A percentile compares a stretch with the other conserved stretches of the same genome.
Conservation (phyloP, 2,113 vertebrate species). For the Gasterosteus aculeatus region DNA sequence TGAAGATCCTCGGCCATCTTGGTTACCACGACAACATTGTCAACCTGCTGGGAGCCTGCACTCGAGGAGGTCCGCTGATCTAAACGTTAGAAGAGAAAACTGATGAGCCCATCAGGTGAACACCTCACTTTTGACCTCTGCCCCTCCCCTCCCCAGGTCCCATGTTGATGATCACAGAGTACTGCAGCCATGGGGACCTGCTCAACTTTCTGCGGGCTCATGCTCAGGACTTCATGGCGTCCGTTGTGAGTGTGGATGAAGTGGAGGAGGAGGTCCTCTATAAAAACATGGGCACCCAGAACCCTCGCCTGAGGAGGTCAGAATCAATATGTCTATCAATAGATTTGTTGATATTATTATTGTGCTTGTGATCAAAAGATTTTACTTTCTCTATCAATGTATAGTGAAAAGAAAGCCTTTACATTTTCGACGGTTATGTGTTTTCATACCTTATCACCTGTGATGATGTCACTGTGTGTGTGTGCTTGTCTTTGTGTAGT, state of each 20-base stretch:
- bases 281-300: slow-evolving; percentile 82
- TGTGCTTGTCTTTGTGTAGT: slow-evolving; percentile 65
- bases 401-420: too few relatives aligned
- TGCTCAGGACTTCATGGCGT: slow-evolving; percentile 82
- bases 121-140: background rate
- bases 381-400: too few relatives aligned
- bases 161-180: slow-evolving; percentile 96
- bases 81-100: background rate
- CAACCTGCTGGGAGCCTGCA: slow-evolving; percentile 96
- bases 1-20: slow-evolving; percentile 97
- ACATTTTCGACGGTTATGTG: background rate
- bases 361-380: too few relatives aligned
- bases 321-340: background rate
- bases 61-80: slow-evolving; percentile 82
- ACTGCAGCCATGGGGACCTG: slow-evolving; percentile 93
- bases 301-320: slow-evolving; percentile 57
- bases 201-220: slow-evolving; percentile 91
- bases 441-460: background rate
- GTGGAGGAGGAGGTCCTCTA: slow-evolving; percentile 79
- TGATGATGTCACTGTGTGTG: slow-evolving; percentile 16
- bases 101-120: background rate
- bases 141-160: slow-evolving; percentile 81
- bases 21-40: slow-evolving; percentile 96
- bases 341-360: background rate
- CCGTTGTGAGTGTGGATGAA: slow-evolving; percentile 75